A percentile compares a stretch with the other conserved stretches of the same genome.
These are phyloP conservation scores for Prosopocoilus inquinatus DNA, from an alignment of 2,888 invertebrate species.

Conservation along the genomic window DNA sequence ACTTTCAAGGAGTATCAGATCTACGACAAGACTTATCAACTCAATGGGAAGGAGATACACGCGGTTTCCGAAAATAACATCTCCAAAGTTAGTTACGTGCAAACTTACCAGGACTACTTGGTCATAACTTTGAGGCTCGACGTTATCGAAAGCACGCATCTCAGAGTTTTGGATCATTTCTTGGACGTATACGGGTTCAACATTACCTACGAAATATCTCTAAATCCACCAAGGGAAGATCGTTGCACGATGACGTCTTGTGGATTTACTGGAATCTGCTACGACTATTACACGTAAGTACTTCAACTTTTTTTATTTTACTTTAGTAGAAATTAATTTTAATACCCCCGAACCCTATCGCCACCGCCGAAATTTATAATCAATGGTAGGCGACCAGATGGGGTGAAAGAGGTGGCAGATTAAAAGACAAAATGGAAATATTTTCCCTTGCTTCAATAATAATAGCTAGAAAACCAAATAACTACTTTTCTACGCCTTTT, in stretches of 20 bases:
- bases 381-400: too few species aligned
- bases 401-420: too few species aligned
- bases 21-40: constrained; percentile 30
- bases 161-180: constrained; percentile 76
- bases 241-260: constrained; percentile 80
- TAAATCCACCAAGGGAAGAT: constrained; percentile 54
- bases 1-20: constrained; percentile 67
- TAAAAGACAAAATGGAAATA: too few species aligned
- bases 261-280: constrained; percentile 83
- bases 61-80: constrained; percentile 70
- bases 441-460: too few species aligned
- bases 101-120: constrained; percentile 69
- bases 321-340: too few species aligned
- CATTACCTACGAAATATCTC: constrained; percentile 81
- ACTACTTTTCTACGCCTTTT: too few species aligned
- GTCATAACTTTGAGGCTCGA: constrained; percentile 75
- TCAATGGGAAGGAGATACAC: constrained; percentile 60
- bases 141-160: constrained; percentile 70
- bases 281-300: constrained; percentile 74
- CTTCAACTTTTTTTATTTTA: neutral
- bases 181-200: constrained; percentile 90
- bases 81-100: constrained; percentile 62
- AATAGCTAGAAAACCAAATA: too few species aligned
- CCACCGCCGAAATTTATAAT: too few species aligned
- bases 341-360: too few species aligned